Conservation (phyloP, 2,113 vertebrate genomes). For the Anseranas semipalmata region DNA sequence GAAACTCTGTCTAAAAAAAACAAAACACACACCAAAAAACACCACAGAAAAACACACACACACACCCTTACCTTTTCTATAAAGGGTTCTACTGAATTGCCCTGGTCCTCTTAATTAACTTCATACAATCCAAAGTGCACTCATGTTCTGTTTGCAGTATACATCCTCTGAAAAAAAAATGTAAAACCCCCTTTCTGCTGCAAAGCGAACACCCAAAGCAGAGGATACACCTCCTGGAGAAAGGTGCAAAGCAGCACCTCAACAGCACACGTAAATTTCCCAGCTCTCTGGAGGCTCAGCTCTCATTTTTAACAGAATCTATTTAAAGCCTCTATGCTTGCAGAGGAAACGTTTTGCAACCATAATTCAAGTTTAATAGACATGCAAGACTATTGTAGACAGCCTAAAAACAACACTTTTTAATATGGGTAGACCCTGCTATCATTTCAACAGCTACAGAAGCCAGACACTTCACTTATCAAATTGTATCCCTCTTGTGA, state of each 20-base stretch:
- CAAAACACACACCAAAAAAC: neutral
- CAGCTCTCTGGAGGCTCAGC: neutral
- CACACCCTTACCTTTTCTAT: neutral
- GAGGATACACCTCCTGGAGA: neutral
- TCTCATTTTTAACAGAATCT: neutral
- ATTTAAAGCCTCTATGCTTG: neutral
- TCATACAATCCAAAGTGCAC: neutral
- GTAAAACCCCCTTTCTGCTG: neutral
- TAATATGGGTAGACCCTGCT: neutral
- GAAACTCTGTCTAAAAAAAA: neutral
- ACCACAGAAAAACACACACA: neutral
- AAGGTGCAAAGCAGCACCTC: neutral
- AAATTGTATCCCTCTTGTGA: neutral
- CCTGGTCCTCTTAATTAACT: neutral
- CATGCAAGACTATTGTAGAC: neutral
- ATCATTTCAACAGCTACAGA: neutral
- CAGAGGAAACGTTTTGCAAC: neutral
- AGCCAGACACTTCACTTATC: neutral
- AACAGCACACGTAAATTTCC: neutral
- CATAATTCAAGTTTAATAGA: neutral
- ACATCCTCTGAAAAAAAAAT: neutral
- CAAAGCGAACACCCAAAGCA: neutral
- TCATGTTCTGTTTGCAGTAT: neutral
- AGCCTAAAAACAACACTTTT: neutral
- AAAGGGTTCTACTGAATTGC: neutral